These are phyloP conservation scores for Sebastolobus altivelis DNA, from an alignment of 2,797 vertebrate species.

Conservation along the genomic window DNA sequence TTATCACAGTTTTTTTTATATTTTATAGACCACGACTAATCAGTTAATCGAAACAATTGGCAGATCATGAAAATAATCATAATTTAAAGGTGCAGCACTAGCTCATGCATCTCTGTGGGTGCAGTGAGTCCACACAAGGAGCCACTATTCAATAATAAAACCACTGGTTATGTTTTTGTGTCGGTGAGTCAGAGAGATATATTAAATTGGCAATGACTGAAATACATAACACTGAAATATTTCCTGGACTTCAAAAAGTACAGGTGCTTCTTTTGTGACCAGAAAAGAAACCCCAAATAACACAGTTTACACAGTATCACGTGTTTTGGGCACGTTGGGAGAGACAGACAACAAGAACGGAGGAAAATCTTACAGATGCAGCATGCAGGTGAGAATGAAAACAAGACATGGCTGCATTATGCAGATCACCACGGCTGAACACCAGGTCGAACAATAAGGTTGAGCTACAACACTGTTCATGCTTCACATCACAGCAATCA, in stretches of 20 bases:
- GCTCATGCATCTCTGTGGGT: neutral
- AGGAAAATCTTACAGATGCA: neutral
- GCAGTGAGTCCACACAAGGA: neutral
- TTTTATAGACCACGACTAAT: neutral
- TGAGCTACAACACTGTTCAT: slow-evolving; percentile 7
- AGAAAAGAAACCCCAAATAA: neutral
- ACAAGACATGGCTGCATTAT: neutral
- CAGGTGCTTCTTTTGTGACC: neutral
- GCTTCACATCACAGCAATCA: slow-evolving; percentile 48
- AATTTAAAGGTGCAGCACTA: neutral
- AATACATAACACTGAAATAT: neutral
- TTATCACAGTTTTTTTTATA: neutral
- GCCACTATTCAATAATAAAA: neutral
- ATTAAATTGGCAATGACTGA: slow-evolving; percentile 6
- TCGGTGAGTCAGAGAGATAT: slow-evolving; percentile 14
- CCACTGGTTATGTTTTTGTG: slow-evolving; percentile 7
- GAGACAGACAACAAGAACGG: neutral
- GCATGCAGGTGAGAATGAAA: slow-evolving; percentile 2
- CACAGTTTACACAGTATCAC: neutral
- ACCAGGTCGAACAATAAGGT: neutral
- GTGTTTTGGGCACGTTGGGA: neutral
- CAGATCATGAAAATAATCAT: too few species aligned
- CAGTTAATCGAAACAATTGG: neutral
- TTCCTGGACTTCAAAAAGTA: neutral
- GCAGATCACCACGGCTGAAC: neutral